Percentiles rank a stretch among this genome's conserved stretches.
phyloP scores from a whole-genome alignment of 1,140 invertebrate genomes.

The Scaptomyza pallida region DNA sequence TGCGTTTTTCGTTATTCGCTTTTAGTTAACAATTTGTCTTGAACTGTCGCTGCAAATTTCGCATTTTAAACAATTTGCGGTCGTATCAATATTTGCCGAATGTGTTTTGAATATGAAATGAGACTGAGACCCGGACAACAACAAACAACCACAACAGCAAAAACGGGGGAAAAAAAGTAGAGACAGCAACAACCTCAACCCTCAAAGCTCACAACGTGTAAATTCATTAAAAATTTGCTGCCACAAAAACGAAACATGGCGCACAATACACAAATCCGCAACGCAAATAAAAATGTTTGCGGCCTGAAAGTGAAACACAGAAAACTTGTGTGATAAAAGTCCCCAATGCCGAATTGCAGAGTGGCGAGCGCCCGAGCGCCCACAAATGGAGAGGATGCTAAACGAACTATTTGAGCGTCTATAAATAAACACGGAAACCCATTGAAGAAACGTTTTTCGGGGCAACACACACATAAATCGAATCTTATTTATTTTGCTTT shows the following conservation, averaged over 20 bases:
- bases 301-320: slow-evolving; percentile 56
- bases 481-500: slow-evolving; percentile 82
- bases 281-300: slow-evolving; percentile 74
- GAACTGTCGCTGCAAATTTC: slow-evolving; percentile 56
- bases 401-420: slow-evolving; percentile 73
- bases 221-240: slow-evolving; percentile 80
- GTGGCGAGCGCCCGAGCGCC: slow-evolving; percentile 4
- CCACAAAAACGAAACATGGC: slow-evolving; percentile 53
- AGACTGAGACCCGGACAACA: slow-evolving; percentile 19
- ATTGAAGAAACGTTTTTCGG: slow-evolving; percentile 48
- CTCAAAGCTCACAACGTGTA: slow-evolving; percentile 45
- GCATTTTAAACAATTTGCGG: slow-evolving; percentile 82
- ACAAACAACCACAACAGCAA: too few species aligned
- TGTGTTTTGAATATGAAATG: slow-evolving; percentile 83
- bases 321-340: slow-evolving; percentile 55
- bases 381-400: slow-evolving; percentile 30
- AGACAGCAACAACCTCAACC: background rate
- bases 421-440: slow-evolving; percentile 75
- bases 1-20: slow-evolving; percentile 69
- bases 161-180: slow-evolving; percentile 1
- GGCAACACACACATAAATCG: slow-evolving; percentile 72
- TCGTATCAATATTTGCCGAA: slow-evolving; percentile 83
- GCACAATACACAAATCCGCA: slow-evolving; percentile 73
- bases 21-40: slow-evolving; percentile 77
- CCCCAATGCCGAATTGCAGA: slow-evolving; percentile 3